A percentile compares a stretch with the other conserved stretches of the same genome.
Conservation (phyloP, 2,888 invertebrate species). For the Neocrepidodera transversa region DNA sequence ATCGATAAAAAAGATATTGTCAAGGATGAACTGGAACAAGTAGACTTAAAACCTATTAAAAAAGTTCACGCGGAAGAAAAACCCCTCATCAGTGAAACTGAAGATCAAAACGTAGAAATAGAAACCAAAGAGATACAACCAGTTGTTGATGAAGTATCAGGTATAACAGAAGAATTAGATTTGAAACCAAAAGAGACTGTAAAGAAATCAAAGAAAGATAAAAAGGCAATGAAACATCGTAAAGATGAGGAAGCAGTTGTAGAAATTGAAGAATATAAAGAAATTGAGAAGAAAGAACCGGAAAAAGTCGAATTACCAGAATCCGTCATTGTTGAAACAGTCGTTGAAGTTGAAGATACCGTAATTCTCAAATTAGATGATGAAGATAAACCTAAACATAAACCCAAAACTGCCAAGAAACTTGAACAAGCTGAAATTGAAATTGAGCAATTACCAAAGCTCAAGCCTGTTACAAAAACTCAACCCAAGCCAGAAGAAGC, state of each 20-base stretch:
- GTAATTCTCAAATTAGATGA: constrained; percentile 63
- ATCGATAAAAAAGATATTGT: constrained; percentile 57
- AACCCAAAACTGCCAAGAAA: constrained; percentile 45
- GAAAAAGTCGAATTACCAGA: constrained; percentile 47
- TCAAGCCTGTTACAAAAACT: constrained; percentile 52
- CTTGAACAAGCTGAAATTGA: constrained; percentile 52
- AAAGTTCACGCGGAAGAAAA: constrained; percentile 33
- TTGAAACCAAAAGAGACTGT: constrained; percentile 62
- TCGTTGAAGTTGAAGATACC: constrained; percentile 67
- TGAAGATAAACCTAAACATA: constrained; percentile 50
- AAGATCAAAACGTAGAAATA: constrained; percentile 23
- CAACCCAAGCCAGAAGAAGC: constrained; percentile 48
- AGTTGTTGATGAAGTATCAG: constrained; percentile 15
- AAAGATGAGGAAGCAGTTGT: constrained; percentile 24
- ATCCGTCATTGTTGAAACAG: constrained; percentile 63
- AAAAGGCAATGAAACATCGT: constrained; percentile 22
- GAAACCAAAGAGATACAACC: constrained; percentile 46
- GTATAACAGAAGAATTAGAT: constrained; percentile 26
- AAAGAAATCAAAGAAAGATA: constrained; percentile 47
- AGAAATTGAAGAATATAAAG: constrained; percentile 14
- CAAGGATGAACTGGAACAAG: constrained; percentile 41
- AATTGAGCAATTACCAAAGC: constrained; percentile 49
- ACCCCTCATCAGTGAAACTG: constrained; percentile 43
- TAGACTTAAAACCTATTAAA: constrained; percentile 40
- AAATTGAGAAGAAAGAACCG: constrained; percentile 38